Evolutionary conservation across 1,140 invertebrate genomes (phyloP).

Genomic region (Plutomurus gul): DNA sequence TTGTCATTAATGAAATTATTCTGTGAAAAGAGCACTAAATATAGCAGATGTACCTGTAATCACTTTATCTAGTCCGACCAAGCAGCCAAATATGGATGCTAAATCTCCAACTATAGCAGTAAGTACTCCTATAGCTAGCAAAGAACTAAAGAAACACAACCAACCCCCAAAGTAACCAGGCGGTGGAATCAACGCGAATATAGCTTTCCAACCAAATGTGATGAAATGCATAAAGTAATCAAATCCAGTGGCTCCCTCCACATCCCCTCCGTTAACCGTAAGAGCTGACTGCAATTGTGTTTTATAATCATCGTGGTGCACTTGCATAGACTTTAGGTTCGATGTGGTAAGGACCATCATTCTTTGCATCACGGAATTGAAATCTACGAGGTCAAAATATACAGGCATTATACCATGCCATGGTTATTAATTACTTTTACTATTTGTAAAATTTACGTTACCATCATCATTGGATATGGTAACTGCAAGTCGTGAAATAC

Average conservation of each 20-base stretch:
- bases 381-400: conserved; percentile 63
- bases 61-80: conserved; percentile 64
- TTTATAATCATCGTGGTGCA: conserved; percentile 65
- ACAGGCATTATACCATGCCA: neutral
- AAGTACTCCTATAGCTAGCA: conserved; percentile 65
- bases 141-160: conserved; percentile 66
- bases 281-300: conserved; percentile 67
- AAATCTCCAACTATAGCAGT: conserved; percentile 70
- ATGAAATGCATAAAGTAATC: conserved; percentile 72
- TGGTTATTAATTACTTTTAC: neutral
- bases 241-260: conserved; percentile 62
- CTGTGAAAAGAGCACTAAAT: neutral
- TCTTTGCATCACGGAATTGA: conserved; percentile 65
- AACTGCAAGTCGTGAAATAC: conserved; percentile 65
- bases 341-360: conserved; percentile 65
- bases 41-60: conserved; percentile 61
- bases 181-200: conserved; percentile 63
- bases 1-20: neutral
- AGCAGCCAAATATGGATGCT: conserved; percentile 68
- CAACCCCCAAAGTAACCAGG: conserved; percentile 65
- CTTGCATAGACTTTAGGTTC: conserved; percentile 64
- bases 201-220: conserved; percentile 67
- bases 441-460: conserved; percentile 53
- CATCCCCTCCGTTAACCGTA: conserved; percentile 70
- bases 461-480: conserved; percentile 72